Evolutionary conservation across 2,888 invertebrate genomes (phyloP).

Genomic region (Petrophora chlorosata): DNA sequence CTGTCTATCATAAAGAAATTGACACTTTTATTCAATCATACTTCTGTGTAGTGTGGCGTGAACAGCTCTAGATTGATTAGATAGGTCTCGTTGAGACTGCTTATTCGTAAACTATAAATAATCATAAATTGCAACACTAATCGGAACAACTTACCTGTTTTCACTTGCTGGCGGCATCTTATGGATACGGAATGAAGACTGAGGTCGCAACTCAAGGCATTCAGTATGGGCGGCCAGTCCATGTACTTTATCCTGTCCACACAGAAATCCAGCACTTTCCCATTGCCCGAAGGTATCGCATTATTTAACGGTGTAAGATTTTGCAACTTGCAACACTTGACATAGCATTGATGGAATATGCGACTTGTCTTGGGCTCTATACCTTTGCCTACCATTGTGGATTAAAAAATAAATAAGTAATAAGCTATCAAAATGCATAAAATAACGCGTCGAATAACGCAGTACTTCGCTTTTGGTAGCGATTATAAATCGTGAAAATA

Average conservation of each 20-base stretch:
- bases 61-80: too few species aligned
- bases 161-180: slow-evolving; percentile 83
- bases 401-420: slow-evolving; percentile 43
- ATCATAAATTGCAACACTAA: too few species aligned
- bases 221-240: slow-evolving; percentile 90
- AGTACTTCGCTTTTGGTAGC: slow-evolving; percentile 38
- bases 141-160: slow-evolving; percentile 68
- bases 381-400: slow-evolving; percentile 72
- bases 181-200: slow-evolving; percentile 88
- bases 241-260: slow-evolving; percentile 89
- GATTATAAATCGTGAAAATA: slow-evolving; percentile 49
- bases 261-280: slow-evolving; percentile 86
- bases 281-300: slow-evolving; percentile 73
- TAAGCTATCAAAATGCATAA: slow-evolving; percentile 55
- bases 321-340: slow-evolving; percentile 79
- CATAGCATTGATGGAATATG: slow-evolving; percentile 78
- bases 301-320: slow-evolving; percentile 70
- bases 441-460: slow-evolving; percentile 44
- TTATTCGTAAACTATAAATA: too few species aligned
- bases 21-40: too few species aligned
- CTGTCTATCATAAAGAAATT: too few species aligned
- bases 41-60: too few species aligned
- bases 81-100: too few species aligned
- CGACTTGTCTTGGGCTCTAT: slow-evolving; percentile 68
- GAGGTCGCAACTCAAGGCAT: slow-evolving; percentile 88